Evolutionary conservation across 2,113 vertebrate genomes (phyloP), one percentile per base, ranked within the genome.

Genomic region (Tringa solitaria): DNA sequence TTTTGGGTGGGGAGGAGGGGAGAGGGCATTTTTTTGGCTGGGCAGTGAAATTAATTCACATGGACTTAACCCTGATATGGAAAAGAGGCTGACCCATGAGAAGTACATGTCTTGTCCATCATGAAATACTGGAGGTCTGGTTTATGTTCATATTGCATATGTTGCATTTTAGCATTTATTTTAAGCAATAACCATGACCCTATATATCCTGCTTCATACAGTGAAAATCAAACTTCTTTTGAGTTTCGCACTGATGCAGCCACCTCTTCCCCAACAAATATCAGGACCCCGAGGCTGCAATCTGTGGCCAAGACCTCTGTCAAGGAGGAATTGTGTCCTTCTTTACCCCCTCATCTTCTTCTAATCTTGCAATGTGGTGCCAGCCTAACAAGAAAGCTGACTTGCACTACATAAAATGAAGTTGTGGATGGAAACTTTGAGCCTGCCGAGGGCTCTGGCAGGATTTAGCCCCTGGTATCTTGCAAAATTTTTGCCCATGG

Each of bases 371-470:
- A 48, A 4, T 6, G 28, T 32, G 48, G 14, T 41, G 32, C 32
- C 5, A 4, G 30, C 45, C n/a, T 19, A 64, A 54, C 0, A 2
- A 73, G 69, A 87, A 80, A 76, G 12, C 19, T 48, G 65, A 12
- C 30, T 63, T 14, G 9, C 9, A 37, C 28, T 61, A 65, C 57
- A 5, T 21, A n/a, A 91, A 46, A 39, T n/a, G 41, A 65, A 69
- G 43, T 10, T 0, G 3, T n/a, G n/a, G 63, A 59, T 59, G 73
- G 90, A 72, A 92, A 90, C 23, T 91, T 56, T 3, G 73, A 41
- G 46, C 43, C 6, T 67, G 51, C n/a, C 0, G 0, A 78, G 10
- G 39, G 46, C 50, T 93, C 37, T 43, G 28, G 51, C 5, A 67
- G 82, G 60, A 73, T 84, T 90, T 84, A 84, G 61, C 41, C 50